These are phyloP conservation scores for Pao palembangensis DNA, from an alignment of 2,113 vertebrate genomes.

Conservation along the genomic window DNA sequence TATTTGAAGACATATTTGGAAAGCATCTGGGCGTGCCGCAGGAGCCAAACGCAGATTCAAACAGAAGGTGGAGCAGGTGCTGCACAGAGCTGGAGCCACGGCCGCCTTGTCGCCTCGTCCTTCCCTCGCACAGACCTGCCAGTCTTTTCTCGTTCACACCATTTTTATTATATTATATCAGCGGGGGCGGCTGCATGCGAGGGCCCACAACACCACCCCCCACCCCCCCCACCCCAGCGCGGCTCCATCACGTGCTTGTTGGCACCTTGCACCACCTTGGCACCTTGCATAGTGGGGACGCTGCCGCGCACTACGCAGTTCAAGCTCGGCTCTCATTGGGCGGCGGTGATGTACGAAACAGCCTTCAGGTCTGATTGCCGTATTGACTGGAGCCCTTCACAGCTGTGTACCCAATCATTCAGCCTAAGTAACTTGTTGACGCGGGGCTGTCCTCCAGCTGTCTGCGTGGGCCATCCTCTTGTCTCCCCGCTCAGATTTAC, in stretches of 20 bases:
- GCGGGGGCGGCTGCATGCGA: too few relatives aligned
- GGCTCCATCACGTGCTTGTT: background rate
- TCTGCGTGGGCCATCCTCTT: conserved; percentile 50
- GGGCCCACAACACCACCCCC: too few relatives aligned
- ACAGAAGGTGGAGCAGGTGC: too few relatives aligned
- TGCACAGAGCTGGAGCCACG: too few relatives aligned
- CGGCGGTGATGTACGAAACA: conserved; percentile 15
- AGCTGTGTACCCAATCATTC: conserved; percentile 53
- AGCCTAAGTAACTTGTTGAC: conserved; percentile 70
- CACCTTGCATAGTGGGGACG: too few relatives aligned
- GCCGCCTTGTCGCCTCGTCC: too few relatives aligned
- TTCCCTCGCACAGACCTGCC: conserved; percentile 13
- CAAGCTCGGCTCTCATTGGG: conserved; percentile 18
- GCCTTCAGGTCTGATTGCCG: conserved; percentile 37
- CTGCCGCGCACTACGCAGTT: too few relatives aligned
- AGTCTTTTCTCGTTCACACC: conserved; percentile 4
- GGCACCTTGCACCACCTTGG: too few relatives aligned
- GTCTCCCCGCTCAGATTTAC: conserved; percentile 68
- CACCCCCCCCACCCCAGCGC: background rate
- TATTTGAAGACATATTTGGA: too few relatives aligned
- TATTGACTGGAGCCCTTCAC: conserved; percentile 21
- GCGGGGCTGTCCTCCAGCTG: conserved; percentile 61
- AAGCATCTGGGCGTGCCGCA: too few relatives aligned
- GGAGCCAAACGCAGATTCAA: too few relatives aligned
- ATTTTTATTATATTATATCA: too few relatives aligned